phyloP scores from a whole-genome alignment of 1,140 invertebrate genomes.

The Coenobita brevimanus region DNA sequence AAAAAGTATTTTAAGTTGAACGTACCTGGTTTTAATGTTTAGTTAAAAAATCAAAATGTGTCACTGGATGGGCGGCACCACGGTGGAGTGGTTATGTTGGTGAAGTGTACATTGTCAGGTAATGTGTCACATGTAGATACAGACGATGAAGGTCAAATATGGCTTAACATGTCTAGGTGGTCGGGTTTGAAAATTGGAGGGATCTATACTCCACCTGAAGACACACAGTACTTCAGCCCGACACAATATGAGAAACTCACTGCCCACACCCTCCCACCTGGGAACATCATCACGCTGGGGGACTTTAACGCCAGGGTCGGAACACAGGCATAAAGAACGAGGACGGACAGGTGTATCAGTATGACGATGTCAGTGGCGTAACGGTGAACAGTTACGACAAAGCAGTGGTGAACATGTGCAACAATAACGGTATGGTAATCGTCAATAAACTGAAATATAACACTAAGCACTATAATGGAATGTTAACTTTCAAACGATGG shows the following conservation, averaged over 20 bases:
- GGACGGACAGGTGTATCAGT: no score
- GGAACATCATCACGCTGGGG: background rate
- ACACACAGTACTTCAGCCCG: background rate
- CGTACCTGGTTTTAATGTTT: no score
- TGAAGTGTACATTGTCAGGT: background rate
- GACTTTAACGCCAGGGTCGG: background rate
- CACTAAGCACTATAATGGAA: no score
- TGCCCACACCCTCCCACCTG: background rate
- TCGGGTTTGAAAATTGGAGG: background rate
- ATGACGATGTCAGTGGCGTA: no score
- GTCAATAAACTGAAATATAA: no score
- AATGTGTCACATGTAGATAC: slow-evolving; percentile 3
- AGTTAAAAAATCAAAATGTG: no score
- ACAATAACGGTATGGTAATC: no score
- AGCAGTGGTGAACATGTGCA: no score
- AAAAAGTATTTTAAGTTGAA: no score
- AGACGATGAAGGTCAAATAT: background rate
- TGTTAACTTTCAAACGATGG: no score
- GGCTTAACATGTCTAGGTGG: background rate
- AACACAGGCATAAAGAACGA: no score
- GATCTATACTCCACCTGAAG: background rate
- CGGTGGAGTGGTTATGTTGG: background rate
- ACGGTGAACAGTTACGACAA: no score
- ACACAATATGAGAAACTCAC: background rate
- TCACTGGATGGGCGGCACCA: background rate